Base-by-base conservation (phyloP, 2,888 invertebrate species). In the Aromia moschata region DNA sequence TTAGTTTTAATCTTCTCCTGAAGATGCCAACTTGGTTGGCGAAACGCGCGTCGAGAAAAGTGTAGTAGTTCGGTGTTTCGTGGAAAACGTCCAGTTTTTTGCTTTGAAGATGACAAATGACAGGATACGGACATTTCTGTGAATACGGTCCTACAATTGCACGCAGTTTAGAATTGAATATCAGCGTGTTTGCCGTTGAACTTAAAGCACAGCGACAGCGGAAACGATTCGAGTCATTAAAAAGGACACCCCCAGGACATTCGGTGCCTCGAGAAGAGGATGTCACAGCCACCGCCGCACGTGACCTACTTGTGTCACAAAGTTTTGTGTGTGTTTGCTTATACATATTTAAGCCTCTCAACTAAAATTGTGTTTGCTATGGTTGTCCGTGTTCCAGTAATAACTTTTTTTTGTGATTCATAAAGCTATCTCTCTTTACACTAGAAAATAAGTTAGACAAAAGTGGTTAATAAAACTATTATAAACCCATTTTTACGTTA, bases 141-240 rank as follows among this genome's bases (percentile, higher is more conserved):
- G n/a, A n/a, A n/a, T n/a, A n/a, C n/a, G n/a, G n/a, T n/a, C n/a
- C n/a, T n/a, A n/a, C n/a, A n/a, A n/a, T n/a, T n/a, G n/a, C n/a
- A n/a, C n/a, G n/a, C n/a, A n/a, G n/a, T n/a, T n/a, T n/a, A n/a
- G n/a, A n/a, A n/a, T n/a, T n/a, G n/a, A n/a, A n/a, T 25, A 25
- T 25, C 9, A 9, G 25, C 53, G 64, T 67, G 66, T 72, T 72
- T 72, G 55, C 52, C 31, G 36, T 59, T 47, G 18, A 61, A 65
- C 69, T 72, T 65, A 70, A 64, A 69, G n/a, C n/a, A 69, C 67
- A 63, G 62, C 57, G 64, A 69, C 66, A 65, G 64, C 62, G 65
- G 62, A 62, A 66, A 60, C 60, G 58, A 16, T 43, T 56, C 57
- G 61, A 62, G 44, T 56, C 58, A 63, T 55, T 47, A 18, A 58